A percentile compares a stretch with the other conserved stretches of the same genome.
These are phyloP conservation scores for Gadus chalcogrammus DNA, from an alignment of 2,113 vertebrate genomes.

Conservation along the genomic window DNA sequence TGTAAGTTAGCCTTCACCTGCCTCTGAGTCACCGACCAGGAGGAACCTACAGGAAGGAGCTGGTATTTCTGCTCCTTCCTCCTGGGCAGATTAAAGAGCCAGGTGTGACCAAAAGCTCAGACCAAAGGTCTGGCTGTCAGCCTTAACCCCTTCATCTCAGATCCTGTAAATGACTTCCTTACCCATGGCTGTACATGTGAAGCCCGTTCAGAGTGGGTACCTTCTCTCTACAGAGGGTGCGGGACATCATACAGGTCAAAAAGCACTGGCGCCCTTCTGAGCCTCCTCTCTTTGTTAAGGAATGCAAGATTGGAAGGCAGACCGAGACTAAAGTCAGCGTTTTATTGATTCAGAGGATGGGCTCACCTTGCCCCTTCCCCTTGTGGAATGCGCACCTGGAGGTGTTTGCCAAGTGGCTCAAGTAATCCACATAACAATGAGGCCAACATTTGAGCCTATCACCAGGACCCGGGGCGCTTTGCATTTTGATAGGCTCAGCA, in stretches of 20 bases:
- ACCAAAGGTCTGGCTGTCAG: slow-evolving; percentile 32
- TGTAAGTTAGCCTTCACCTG: slow-evolving; percentile 34
- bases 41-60: slow-evolving; percentile 35
- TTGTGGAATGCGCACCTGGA: slow-evolving; percentile 75
- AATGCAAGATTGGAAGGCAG: slow-evolving; percentile 9
- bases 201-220: slow-evolving; percentile 2
- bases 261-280: no score
- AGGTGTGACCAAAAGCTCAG: slow-evolving; percentile 51
- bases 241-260: neutral
- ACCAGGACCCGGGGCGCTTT: slow-evolving; percentile 39
- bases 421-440: slow-evolving; percentile 68
- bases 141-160: slow-evolving; percentile 29
- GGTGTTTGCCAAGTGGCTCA: slow-evolving; percentile 64
- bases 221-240: neutral
- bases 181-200: neutral
- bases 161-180: slow-evolving; percentile 15
- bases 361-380: slow-evolving; percentile 48
- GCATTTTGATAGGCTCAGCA: slow-evolving; percentile 22
- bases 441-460: slow-evolving; percentile 62
- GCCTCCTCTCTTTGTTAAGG: slow-evolving; percentile 5
- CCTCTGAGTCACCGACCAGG: slow-evolving; percentile 35
- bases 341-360: slow-evolving; percentile 56
- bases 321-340: no score
- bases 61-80: slow-evolving; percentile 70
- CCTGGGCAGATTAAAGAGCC: slow-evolving; percentile 65